Base-by-base conservation (phyloP, 2,797 vertebrate genomes). In the Rachycentron canadum region DNA sequence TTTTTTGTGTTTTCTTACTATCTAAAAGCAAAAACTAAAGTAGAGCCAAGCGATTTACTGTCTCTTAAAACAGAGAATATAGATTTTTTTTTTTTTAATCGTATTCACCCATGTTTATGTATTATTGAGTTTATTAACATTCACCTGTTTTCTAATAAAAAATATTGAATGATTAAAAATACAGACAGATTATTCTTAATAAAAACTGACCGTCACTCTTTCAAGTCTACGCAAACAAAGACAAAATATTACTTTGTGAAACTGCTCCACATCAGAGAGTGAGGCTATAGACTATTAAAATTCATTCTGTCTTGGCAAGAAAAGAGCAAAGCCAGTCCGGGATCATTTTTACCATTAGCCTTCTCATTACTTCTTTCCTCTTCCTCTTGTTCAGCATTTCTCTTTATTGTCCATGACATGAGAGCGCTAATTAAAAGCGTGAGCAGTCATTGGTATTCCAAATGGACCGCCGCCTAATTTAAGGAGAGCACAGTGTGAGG, bases 311-410 rank as follows among this genome's bases (percentile, higher is more conserved):
- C 72, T 87, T 78, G 84, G 34, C 55, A 59, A 53, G 43, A 76
- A 78, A 68, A 69, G 62, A 64, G 61, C 30, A 84, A 87, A 89
- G 88, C 81, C 84, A 85, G 89, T 87, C 83, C 86, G 78, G 86
- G 86, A 93, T 92, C 57, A 90, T 91, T 93, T 91, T 74, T 68
- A 87, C 88, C 83, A 93, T 93, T 91, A 93, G 88, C 69, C 84
- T 65, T 83, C 90, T 93, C 91, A 88, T 92, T 93, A 91, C 86
- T 79, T 82, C 80, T 58, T 79, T 47, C 84, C 81, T 88, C 81
- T 86, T 86, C 45, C 78, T 90, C 87, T 90, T 90, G 78, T 90
- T 90, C 84, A 82, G 84, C 82, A 67, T 91, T 91, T 89, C 83
- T 88, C 85, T 88, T 90, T 88, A 92, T 92, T 89, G 85, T 91